Evolutionary conservation across 2,113 vertebrate genomes (phyloP), one percentile per base, ranked within the genome.

Genomic region (Mixornis gularis): DNA sequence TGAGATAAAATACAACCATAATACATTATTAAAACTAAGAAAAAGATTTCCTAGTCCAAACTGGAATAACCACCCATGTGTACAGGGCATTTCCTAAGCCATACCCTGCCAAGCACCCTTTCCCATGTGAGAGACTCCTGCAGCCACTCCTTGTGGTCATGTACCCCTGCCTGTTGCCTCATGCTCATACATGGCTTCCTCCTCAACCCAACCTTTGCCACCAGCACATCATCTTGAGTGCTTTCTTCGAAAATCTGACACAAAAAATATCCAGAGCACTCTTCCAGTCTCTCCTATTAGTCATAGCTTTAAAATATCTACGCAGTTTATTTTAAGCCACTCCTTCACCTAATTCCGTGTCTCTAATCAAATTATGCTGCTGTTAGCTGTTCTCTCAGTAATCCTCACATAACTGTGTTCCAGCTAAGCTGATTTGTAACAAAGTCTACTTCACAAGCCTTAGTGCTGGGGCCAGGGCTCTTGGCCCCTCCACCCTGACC

Each of bases 341-440:
- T 80, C 74, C 70, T 84, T 90, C 62, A 65, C 82, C 92, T 93
- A 83, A 68, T 77, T 91, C 89, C 44, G 46, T 85, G 17, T 41
- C 49, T 94, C 79, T 95, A 96, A 97, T 87, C 85, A 93, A 96
- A 94, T 91, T 96, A 80, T 91, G 38, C 71, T 89, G 48, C 88
- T 77, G 59, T 69, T 89, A 78, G 88, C 79, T 87, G 69, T 92
- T 90, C 83, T 80, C 60, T 72, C 77, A 85, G 62, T 90, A 95
- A 87, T 85, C 69, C 62, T 78, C 48, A 62, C 59, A 86, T 87
- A 85, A 72, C 74, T 63, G n/a, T 78, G 96, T 90, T 70, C 56
- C 88, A 92, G 87, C 70, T 95, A 91, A 96, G 86, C 93, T 96
- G 93, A 95, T 97, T 92, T 86, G 64, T 94, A 93, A 93, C 82